A percentile compares a stretch with the other conserved stretches of the same genome.
phyloP scores from a whole-genome alignment of 2,888 invertebrate genomes.

The Cetonia aurata region DNA sequence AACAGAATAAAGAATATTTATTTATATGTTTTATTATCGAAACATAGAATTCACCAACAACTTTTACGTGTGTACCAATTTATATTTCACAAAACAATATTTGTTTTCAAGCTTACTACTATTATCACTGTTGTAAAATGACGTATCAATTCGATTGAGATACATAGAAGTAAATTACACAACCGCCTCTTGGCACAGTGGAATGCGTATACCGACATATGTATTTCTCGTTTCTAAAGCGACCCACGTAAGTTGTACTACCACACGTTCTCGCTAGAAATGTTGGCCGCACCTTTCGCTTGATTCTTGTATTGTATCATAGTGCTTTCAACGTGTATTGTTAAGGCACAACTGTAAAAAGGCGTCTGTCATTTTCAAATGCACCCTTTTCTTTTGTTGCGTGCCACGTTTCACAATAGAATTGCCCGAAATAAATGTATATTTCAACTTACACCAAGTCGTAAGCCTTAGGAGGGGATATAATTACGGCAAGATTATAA shows the following conservation, averaged over 20 bases:
- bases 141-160: background rate
- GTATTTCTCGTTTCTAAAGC: background rate
- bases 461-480: too few species aligned
- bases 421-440: too few species aligned
- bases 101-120: too few species aligned
- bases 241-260: slow-evolving; percentile 16
- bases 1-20: too few species aligned
- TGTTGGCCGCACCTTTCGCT: slow-evolving; percentile 9
- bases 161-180: background rate
- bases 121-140: too few species aligned
- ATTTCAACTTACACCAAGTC: too few species aligned
- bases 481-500: too few species aligned
- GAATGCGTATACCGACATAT: background rate
- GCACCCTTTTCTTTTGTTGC: slow-evolving; percentile 2
- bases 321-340: slow-evolving; percentile 18
- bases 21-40: too few species aligned
- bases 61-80: too few species aligned
- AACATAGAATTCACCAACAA: too few species aligned
- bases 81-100: background rate
- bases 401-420: too few species aligned
- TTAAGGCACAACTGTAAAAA: slow-evolving; percentile 12
- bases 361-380: slow-evolving; percentile 6
- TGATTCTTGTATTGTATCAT: slow-evolving; percentile 27
- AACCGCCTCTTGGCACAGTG: background rate
- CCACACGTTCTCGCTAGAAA: slow-evolving; percentile 20